Evolutionary conservation across 2,113 vertebrate genomes (phyloP), one percentile per base, ranked within the genome.

Genomic region (Mirza zaza): DNA sequence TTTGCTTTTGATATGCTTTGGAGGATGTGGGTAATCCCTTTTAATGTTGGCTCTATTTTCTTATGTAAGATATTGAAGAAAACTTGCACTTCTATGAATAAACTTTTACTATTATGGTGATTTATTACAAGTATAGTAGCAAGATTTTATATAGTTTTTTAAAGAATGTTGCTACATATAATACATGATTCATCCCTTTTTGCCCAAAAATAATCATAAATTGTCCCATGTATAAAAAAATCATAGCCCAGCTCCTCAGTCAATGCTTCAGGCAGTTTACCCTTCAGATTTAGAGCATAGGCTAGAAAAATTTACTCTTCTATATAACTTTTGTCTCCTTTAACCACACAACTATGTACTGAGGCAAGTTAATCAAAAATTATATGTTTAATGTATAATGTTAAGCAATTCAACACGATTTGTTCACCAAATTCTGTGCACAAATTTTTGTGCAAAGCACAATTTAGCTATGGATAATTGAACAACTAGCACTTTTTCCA

Each of bases 11-110:
- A 45, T 80, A 71, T 65, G 0, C 67, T 96, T 95, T 80, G 36
- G 75, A 96, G 20, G 7, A 71, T 61, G 21, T 36, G 5, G 52
- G 18, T 34, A 90, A 27, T 42, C 6, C 5, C 82, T 95, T 95
- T 80, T 67, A 95, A 61, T 88, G 4, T 71, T 67, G 15, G 1
- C 2, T 93, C 20, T 90, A 27, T 95, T 95, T 96, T 91, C 50
- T 92, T 73, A 67, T 85, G 20, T 59, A 96, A 89, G n/a, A 80
- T 67, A 85, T 23, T 86, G 39, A 94, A 82, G 34, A 87, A 87
- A 77, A 75, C 65, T 57, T 61, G 1, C 84, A 36, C 50, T 63
- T 93, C 5, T 76, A 84, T 25, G 17, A 71, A 71, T 67, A 63
- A 91, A 91, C 4, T 76, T 91, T 52, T 76, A 55, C 4, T 67